Percentiles rank a stretch among this genome's conserved stretches.
These are phyloP conservation scores for Poecile montanus DNA, from an alignment of 2,797 vertebrate genomes.

Conservation along the genomic window DNA sequence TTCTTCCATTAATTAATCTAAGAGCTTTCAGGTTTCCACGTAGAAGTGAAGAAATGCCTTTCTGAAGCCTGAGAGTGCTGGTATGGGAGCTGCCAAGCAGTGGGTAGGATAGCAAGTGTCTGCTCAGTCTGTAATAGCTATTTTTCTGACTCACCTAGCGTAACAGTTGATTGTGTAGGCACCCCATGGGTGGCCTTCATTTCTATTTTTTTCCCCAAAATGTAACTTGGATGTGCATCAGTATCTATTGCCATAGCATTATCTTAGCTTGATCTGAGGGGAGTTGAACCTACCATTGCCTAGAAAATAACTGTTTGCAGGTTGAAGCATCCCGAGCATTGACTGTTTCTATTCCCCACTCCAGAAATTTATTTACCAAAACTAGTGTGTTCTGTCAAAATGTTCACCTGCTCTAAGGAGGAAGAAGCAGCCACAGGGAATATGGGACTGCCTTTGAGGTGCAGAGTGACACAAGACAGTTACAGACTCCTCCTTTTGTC, in stretches of 20 bases:
- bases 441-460: neutral
- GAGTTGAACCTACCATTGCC: neutral
- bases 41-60: neutral
- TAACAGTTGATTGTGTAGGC: neutral
- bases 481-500: neutral
- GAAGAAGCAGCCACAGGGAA: neutral
- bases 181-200: neutral
- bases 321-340: neutral
- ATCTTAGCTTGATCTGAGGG: neutral
- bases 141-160: neutral
- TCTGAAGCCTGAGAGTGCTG: neutral
- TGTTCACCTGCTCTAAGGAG: neutral
- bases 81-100: neutral
- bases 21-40: neutral
- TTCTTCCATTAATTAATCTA: neutral
- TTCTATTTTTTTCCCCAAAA: neutral
- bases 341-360: neutral
- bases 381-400: neutral
- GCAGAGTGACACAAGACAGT: neutral
- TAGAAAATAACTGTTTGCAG: neutral
- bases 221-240: neutral
- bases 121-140: neutral
- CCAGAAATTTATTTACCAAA: neutral
- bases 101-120: neutral
- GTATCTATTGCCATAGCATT: neutral